Evolutionary conservation across 2,888 invertebrate species (phyloP).

Genomic region (Brenthis ino): DNA sequence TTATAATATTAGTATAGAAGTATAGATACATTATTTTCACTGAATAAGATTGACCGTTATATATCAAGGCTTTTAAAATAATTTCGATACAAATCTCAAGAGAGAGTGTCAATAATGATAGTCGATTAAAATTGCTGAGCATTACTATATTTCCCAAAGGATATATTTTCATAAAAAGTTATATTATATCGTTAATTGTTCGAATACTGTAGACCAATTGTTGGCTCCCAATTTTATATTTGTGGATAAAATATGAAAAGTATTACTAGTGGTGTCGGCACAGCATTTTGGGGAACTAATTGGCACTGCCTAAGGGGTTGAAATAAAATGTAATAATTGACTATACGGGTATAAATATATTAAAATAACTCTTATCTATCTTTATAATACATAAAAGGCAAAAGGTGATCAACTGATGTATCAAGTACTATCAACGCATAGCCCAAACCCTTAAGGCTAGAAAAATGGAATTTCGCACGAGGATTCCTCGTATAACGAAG

Average conservation of each 20-base stretch:
- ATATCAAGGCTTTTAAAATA: slow-evolving; percentile 26
- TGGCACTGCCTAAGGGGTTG: no score
- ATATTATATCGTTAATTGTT: slow-evolving; percentile 29
- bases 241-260: slow-evolving; percentile 6
- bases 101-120: slow-evolving; percentile 44
- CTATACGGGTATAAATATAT: no score
- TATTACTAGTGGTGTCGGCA: background rate
- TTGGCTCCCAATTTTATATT: slow-evolving; percentile 24
- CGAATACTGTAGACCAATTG: slow-evolving; percentile 14
- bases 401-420: no score
- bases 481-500: no score
- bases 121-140: slow-evolving; percentile 41
- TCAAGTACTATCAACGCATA: no score
- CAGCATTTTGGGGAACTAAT: no score
- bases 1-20: no score
- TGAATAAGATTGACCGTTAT: slow-evolving; percentile 15
- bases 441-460: no score
- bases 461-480: no score
- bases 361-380: no score
- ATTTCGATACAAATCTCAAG: slow-evolving; percentile 39
- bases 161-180: slow-evolving; percentile 35
- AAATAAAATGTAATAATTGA: no score
- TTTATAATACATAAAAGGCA: no score
- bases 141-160: slow-evolving; percentile 41
- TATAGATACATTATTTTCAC: background rate